A percentile compares a stretch with the other conserved stretches of the same genome.
phyloP scores from a whole-genome alignment of 1,140 invertebrate genomes.

The Zaprionus vittiger region DNA sequence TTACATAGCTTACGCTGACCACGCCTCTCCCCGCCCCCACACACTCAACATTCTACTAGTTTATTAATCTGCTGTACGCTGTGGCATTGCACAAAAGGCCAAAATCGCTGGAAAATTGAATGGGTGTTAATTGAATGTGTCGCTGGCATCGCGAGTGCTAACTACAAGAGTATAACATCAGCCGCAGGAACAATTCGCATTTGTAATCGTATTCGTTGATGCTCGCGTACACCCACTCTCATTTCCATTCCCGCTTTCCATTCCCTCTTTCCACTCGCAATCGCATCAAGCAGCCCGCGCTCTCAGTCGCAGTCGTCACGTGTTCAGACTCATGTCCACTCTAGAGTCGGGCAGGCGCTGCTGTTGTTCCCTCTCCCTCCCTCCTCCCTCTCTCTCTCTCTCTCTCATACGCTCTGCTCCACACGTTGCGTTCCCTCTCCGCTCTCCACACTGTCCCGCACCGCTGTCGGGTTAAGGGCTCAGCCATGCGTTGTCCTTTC shows the following conservation, averaged over 20 bases:
- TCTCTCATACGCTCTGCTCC: not conserved
- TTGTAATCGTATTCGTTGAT: not conserved
- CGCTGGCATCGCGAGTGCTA: slow-evolving; percentile 32
- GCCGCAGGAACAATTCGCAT: slow-evolving; percentile 37
- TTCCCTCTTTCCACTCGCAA: not conserved
- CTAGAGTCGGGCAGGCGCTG: not conserved
- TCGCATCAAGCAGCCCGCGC: not conserved
- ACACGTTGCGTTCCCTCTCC: not conserved
- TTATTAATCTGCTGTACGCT: slow-evolving; percentile 17
- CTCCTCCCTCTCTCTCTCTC: not conserved
- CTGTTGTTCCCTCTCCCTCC: not conserved
- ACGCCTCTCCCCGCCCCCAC: not conserved
- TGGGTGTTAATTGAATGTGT: slow-evolving; percentile 61
- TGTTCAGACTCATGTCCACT: slow-evolving; percentile 32
- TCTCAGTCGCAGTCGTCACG: slow-evolving; percentile 22
- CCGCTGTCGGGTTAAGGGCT: slow-evolving; percentile 6
- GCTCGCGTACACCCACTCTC: slow-evolving; percentile 9
- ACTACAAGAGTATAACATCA: slow-evolving; percentile 34
- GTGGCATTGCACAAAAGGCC: slow-evolving; percentile 45
- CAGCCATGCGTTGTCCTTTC: slow-evolving; percentile 53
- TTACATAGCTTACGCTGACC: not conserved
- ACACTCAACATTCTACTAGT: not conserved
- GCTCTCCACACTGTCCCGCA: not conserved
- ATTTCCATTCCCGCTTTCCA: not conserved
- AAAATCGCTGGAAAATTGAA: slow-evolving; percentile 69